Conservation (phyloP, 1,140 invertebrate species). For the Apis cerana region DNA sequence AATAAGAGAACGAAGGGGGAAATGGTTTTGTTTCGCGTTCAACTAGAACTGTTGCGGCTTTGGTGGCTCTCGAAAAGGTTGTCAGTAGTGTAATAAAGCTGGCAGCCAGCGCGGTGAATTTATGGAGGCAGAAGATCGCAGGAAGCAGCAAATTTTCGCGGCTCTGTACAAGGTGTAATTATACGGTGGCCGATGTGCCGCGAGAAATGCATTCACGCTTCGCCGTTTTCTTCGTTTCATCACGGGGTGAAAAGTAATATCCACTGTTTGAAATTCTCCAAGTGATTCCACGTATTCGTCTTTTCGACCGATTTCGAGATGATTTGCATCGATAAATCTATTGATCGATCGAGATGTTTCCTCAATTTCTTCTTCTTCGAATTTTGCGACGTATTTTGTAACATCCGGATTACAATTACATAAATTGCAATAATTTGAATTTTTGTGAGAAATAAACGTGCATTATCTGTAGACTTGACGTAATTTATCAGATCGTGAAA, state of each 20-base stretch:
- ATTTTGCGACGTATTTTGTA: no score
- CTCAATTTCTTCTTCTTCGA: no score
- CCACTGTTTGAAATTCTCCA: no score
- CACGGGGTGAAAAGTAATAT: conserved; percentile 9
- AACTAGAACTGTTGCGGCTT: background rate
- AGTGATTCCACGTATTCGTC: no score
- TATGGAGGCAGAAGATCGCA: conserved; percentile 45
- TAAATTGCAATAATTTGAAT: no score
- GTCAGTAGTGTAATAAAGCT: conserved; percentile 1
- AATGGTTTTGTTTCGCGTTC: conserved; percentile 6
- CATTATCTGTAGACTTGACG: no score
- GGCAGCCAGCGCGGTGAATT: conserved; percentile 31
- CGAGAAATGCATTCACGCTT: background rate
- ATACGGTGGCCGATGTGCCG: conserved; percentile 13
- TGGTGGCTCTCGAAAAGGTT: background rate
- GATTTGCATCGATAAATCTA: background rate
- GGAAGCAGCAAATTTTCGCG: conserved; percentile 57
- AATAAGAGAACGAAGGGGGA: background rate
- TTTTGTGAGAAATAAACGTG: no score
- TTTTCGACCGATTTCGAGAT: background rate
- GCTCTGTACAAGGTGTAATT: conserved; percentile 46
- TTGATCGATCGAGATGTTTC: no score
- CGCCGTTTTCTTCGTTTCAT: background rate
- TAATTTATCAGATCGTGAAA: no score
- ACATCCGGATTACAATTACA: no score